phyloP scores from a whole-genome alignment of 2,797 vertebrate species.

The Xiphophorus birchmanni region DNA sequence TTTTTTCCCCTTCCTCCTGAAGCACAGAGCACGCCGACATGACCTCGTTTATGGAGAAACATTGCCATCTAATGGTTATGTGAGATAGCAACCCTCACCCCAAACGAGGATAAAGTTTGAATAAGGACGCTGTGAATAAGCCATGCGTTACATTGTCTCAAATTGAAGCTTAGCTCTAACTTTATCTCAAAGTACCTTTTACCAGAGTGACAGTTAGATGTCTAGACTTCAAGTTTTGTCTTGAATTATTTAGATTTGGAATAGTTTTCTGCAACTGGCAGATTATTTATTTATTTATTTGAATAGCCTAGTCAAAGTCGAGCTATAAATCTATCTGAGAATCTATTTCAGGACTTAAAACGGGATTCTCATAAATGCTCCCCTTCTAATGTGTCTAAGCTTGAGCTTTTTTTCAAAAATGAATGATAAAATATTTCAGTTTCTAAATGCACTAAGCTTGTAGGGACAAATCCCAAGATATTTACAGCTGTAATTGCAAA shows the following conservation, averaged over 20 bases:
- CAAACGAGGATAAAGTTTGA: slow-evolving; percentile 4
- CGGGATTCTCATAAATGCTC: neutral
- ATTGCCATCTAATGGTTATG: slow-evolving; percentile 76
- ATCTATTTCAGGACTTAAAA: neutral
- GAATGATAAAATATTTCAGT: neutral
- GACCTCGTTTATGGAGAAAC: slow-evolving; percentile 63
- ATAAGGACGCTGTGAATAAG: slow-evolving; percentile 57
- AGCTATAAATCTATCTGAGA: neutral
- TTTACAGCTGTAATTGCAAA: neutral
- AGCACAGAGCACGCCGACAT: slow-evolving; percentile 37
- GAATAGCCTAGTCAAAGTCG: neutral
- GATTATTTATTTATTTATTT: neutral
- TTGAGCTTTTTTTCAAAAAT: neutral
- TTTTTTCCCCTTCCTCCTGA: slow-evolving; percentile 44
- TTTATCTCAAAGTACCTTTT: slow-evolving; percentile 53
- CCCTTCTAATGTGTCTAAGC: neutral
- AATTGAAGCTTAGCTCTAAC: slow-evolving; percentile 70
- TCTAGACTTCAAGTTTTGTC: slow-evolving; percentile 26
- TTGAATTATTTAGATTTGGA: neutral
- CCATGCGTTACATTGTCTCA: slow-evolving; percentile 75
- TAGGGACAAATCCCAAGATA: neutral
- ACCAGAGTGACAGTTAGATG: slow-evolving; percentile 55
- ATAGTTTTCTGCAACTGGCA: neutral
- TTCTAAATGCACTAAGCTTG: neutral
- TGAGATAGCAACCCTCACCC: slow-evolving; percentile 10